Evolutionary conservation across 2,113 vertebrate species (phyloP), one percentile per base, ranked within the genome.

Genomic region (Glaucidium brasilianum): DNA sequence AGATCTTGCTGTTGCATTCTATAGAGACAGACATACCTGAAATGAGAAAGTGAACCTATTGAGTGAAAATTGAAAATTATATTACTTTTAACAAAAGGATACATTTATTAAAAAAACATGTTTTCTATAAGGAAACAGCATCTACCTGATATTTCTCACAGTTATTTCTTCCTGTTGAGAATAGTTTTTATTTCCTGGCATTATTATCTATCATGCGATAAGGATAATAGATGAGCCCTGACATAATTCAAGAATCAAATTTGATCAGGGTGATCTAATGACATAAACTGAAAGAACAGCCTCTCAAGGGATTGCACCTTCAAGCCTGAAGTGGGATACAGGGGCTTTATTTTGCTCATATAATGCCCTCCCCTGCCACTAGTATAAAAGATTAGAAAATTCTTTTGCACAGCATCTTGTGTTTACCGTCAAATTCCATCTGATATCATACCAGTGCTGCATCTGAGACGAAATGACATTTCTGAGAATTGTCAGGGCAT

Each of bases 151-250:
- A 85, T 76, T 83, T 95, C 71, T 93, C 11, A 5, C 9, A 0
- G 58, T 89, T 96, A 69, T 79, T 93, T 94, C 81, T 79, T 97
- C 81, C 74, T 96, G 55, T 83, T 90, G 67, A 95, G 89, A 88
- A 82, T 29, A 67, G 43, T 85, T 95, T 94, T 94, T 91, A 62
- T 93, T 95, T 93, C 74, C 87, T 82, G 59, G 74, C 50, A 71
- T 90, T 88, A 83, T 90, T 91, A 83, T 94, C 67, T 96, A 74
- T 90, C 94, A 67, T 83, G 75, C 67, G 88, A 88, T 85, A 94
- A 95, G 80, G 75, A 62, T 97, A 94, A 96, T 83, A 96, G 85
- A 93, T 93, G 78, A 95, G 58, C 32, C 85, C 60, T 95, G 96
- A 95, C 87, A 82, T 97, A 94, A 96, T 92, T 88, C 82, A 58